Percentiles rank a stretch among this genome's conserved stretches.
Conservation (phyloP, 2,888 invertebrate genomes). For the Onthophagus sagittarius region DNA sequence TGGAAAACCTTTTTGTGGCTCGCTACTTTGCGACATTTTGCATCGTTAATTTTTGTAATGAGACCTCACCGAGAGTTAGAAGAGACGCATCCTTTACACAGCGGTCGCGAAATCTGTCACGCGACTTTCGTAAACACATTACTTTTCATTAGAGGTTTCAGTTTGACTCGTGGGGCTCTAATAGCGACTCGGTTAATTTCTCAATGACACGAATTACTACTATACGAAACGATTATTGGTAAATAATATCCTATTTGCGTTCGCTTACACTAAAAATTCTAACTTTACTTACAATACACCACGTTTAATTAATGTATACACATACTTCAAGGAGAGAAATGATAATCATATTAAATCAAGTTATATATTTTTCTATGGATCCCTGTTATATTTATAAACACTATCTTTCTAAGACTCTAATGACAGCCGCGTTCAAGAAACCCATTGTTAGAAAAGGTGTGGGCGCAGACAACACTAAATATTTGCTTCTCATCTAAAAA, state of each 20-base stretch:
- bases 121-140: not conserved
- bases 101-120: not conserved
- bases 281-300: too few relatives aligned
- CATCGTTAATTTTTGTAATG: conserved; percentile 30
- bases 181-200: not conserved
- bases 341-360: too few relatives aligned
- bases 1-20: conserved; percentile 20
- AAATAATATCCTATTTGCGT: not conserved
- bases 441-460: too few relatives aligned
- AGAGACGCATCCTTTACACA: not conserved
- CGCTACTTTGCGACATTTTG: conserved; percentile 14
- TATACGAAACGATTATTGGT: not conserved
- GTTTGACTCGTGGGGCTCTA: not conserved
- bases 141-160: not conserved
- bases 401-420: too few relatives aligned
- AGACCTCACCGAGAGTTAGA: conserved; percentile 5
- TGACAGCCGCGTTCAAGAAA: too few relatives aligned
- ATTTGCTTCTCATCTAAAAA: too few relatives aligned
- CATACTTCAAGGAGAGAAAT: too few relatives aligned
- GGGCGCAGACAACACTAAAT: too few relatives aligned
- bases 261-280: not conserved
- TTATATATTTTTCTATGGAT: too few relatives aligned
- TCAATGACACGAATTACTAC: not conserved
- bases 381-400: too few relatives aligned
- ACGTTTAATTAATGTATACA: too few relatives aligned